Evolutionary conservation across 2,888 invertebrate genomes (phyloP), one percentile per base, ranked within the genome.

Genomic region (Spisula solida): DNA sequence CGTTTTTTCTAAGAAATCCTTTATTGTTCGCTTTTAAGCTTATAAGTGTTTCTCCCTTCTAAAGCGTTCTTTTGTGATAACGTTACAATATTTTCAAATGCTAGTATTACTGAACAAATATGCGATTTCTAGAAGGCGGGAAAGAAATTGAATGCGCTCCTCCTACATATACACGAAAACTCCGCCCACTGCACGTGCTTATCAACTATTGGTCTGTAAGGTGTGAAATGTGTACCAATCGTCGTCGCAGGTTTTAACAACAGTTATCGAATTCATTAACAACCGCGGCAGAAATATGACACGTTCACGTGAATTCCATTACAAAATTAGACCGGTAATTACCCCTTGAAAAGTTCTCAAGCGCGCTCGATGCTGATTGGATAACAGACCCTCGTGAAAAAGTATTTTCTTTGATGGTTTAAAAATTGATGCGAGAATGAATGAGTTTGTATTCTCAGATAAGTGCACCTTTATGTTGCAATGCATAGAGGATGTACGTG

Each of bases 281-380:
- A 93, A 90, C 88, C 85, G 89, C 89, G 86, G 84, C 86, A 92
- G 93, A 93, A 93, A 93, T 92, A 86, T 88, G 92, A 93, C 93
- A 93, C 93, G 89, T 89, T 83, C 84, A 88, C 89, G 91, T 91
- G 92, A 92, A 91, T 91, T 86, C 91, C 93, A 91, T 91, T 92
- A 91, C 87, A 92, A 93, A 91, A 92, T 93, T 91, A 93, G 92
- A 91, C 82, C 86, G 80, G 91, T 92, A 93, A 93, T 93, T 93
- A 92, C 90, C 90, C 85, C 89, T 87, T 81, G 79, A 86, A 88
- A 90, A 82, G 86, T 88, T 79, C 86, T 89, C 89, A 91, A 80
- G 90, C 92, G 90, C 86, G 86, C 85, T 90, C 78, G 60, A 82
- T 51, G 75, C 82, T 89, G 92, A 92, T 92, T 92, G 92, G 92